Evolutionary conservation across 2,888 invertebrate genomes (phyloP), one percentile per base, ranked within the genome.

Genomic region (Subacronicta megacephala): DNA sequence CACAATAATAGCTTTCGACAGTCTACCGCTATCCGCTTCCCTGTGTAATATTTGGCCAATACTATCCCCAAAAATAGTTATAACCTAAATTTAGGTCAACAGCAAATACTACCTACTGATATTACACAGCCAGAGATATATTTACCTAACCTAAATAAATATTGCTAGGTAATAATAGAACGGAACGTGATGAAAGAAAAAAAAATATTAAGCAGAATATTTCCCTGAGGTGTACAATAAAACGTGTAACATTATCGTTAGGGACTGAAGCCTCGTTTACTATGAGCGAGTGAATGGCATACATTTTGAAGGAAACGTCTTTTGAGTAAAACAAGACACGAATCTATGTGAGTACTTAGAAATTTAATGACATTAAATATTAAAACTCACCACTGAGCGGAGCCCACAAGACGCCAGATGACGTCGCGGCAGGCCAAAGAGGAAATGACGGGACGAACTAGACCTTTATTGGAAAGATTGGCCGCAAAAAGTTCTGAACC

Each of bases 161-260:
- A 31, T 50, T 40, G 5, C n/a, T 6, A 37, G 13, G 43, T 55
- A 63, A 58, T 59, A 63, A 75, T 37, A 49, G 10, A 38, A 64
- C 43, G 40, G 15, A 37, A 62, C 44, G 62, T 54, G 56, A 75
- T 64, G 67, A 70, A 72, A 65, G 62, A 67, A 70, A 65, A 49
- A 44, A 65, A 72, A 74, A 76, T 72, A 78, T 75, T 73, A 60
- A 62, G 40, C 54, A 16, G 62, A 72, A 69, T 74, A 77, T 74
- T 76, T 74, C 74, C 74, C 80, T 42, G 58, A 69, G 72, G 77
- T 72, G 62, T 36, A 68, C 67, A 69, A 69, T 66, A 70, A 75
- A 78, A 75, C 54, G 63, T 64, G 52, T 63, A 65, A 64, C 63
- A 65, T 68, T 55, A 64, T 62, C 53, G 51, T 55, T 60, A 60